phyloP scores from a whole-genome alignment of 2,113 vertebrate genomes.

The Athene noctua region DNA sequence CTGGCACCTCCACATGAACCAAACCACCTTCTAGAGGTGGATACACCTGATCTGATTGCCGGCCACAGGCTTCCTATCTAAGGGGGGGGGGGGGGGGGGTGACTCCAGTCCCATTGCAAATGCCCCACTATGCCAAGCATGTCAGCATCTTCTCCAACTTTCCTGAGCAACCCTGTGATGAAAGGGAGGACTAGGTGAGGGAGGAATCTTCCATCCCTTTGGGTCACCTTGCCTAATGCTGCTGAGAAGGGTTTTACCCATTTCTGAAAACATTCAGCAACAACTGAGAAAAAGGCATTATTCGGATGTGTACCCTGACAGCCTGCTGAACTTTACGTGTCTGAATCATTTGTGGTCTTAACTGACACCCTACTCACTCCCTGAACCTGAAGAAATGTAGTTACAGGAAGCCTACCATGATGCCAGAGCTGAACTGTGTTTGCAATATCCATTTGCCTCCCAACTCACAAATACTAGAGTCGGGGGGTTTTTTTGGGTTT shows the following conservation, averaged over 20 bases:
- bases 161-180: background rate
- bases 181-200: background rate
- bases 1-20: background rate
- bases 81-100: background rate
- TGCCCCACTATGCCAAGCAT: rapidly evolving
- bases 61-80: background rate
- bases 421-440: background rate
- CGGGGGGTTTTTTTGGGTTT: too few relatives aligned
- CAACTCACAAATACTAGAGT: background rate
- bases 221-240: too few relatives aligned
- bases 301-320: background rate
- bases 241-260: background rate
- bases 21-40: background rate
- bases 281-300: background rate
- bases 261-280: background rate
- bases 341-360: background rate
- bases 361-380: background rate
- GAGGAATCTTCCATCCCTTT: background rate
- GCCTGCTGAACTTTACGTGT: background rate
- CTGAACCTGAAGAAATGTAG: background rate
- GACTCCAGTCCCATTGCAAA: background rate
- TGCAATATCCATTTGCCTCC: background rate
- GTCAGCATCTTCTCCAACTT: background rate
- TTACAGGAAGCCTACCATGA: background rate
- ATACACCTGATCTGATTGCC: background rate